These are phyloP conservation scores for Oryzias celebensis DNA, from an alignment of 2,113 vertebrate genomes.

Conservation along the genomic window DNA sequence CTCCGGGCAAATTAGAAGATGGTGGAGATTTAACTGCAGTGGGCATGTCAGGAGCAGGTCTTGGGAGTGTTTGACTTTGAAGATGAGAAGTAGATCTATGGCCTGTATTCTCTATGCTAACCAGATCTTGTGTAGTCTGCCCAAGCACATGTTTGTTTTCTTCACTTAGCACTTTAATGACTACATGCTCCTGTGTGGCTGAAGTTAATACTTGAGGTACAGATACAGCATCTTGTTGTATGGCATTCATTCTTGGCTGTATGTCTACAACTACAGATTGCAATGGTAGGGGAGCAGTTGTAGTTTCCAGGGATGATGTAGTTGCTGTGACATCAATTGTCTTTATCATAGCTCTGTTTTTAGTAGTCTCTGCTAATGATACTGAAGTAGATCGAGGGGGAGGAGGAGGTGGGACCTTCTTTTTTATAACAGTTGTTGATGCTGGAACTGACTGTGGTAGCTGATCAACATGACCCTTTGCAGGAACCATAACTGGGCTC, in stretches of 20 bases:
- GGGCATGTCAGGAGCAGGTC: slow-evolving; percentile 30
- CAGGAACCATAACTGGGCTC: slow-evolving; percentile 26
- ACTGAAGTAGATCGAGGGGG: slow-evolving; percentile 72
- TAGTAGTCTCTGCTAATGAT: slow-evolving; percentile 46
- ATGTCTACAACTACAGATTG: slow-evolving; percentile 71
- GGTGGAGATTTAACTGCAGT: slow-evolving; percentile 46
- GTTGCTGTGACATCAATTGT: slow-evolving; percentile 46
- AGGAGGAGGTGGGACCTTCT: slow-evolving; percentile 69
- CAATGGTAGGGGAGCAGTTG: slow-evolving; percentile 47
- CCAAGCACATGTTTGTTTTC: slow-evolving; percentile 55
- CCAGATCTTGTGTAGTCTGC: slow-evolving; percentile 39
- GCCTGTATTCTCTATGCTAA: slow-evolving; percentile 8
- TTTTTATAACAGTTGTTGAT: slow-evolving; percentile 67
- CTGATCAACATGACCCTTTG: slow-evolving; percentile 24
- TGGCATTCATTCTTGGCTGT: slow-evolving; percentile 65
- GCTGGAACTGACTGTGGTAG: slow-evolving; percentile 21
- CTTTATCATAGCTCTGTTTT: slow-evolving; percentile 35
- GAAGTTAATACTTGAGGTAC: slow-evolving; percentile 57
- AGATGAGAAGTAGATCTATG: slow-evolving; percentile 55
- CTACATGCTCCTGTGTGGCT: slow-evolving; percentile 69
- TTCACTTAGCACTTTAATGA: slow-evolving; percentile 77
- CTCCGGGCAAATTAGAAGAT: slow-evolving; percentile 49
- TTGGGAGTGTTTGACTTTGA: slow-evolving; percentile 59
- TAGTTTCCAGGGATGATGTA: slow-evolving; percentile 19
- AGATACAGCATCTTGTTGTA: slow-evolving; percentile 36